A percentile compares a stretch with the other conserved stretches of the same genome.
phyloP scores from a whole-genome alignment of 2,797 vertebrate species.

The Pseudocheirus occidentalis region DNA sequence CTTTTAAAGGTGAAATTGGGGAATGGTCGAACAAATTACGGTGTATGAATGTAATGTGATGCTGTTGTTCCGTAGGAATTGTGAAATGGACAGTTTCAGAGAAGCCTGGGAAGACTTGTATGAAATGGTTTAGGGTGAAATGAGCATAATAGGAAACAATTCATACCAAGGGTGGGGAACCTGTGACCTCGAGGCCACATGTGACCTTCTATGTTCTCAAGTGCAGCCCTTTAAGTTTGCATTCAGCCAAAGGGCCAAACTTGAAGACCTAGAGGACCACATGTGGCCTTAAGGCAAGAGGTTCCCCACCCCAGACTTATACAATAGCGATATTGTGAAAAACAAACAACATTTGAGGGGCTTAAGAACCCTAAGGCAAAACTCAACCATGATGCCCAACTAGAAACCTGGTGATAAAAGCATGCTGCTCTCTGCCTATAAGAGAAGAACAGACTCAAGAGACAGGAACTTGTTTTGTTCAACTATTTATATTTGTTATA shows the following conservation, averaged over 20 bases:
- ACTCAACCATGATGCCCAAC: neutral
- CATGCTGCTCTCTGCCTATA: neutral
- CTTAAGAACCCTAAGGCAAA: neutral
- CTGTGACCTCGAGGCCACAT: too few species aligned
- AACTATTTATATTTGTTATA: neutral
- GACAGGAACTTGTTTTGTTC: neutral
- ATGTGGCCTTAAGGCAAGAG: too few species aligned
- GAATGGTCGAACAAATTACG: neutral
- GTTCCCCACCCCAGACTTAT: neutral
- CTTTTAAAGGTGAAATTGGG: conserved; percentile 51
- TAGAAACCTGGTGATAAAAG: neutral
- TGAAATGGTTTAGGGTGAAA: neutral
- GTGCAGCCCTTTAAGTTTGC: too few species aligned
- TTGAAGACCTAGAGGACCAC: too few species aligned
- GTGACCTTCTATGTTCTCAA: too few species aligned
- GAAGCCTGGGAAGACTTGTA: neutral
- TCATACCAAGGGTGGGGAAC: too few species aligned
- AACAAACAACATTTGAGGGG: neutral
- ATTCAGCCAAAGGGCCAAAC: too few species aligned
- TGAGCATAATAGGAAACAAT: neutral
- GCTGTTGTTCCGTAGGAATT: neutral
- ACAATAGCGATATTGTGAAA: neutral
- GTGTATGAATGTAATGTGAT: neutral
- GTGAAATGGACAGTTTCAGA: neutral
- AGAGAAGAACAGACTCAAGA: neutral